A percentile compares a stretch with the other conserved stretches of the same genome.
Conservation (phyloP, 2,888 invertebrate genomes). For the Gymnocheta viridis region DNA sequence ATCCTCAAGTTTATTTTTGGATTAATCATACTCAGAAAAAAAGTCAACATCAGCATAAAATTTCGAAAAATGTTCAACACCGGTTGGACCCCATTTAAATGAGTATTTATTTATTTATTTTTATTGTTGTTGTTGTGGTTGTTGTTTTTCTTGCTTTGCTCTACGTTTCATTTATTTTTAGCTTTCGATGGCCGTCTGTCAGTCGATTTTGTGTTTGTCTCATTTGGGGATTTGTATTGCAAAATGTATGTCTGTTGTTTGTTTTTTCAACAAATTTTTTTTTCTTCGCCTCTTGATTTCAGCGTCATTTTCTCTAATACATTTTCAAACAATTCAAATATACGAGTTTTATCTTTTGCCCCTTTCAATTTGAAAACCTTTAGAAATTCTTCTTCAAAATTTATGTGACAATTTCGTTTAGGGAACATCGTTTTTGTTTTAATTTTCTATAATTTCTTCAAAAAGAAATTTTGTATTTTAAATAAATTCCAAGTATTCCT, state of each 20-base stretch:
- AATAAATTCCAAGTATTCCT: background rate
- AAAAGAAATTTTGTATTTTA: background rate
- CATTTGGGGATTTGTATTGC: slow-evolving; percentile 63
- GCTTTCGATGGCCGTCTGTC: slow-evolving; percentile 51
- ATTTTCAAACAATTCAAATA: slow-evolving; percentile 19
- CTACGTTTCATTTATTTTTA: slow-evolving; percentile 58
- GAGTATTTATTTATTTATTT: background rate
- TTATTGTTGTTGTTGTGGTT: too few relatives aligned
- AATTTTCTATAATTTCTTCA: background rate
- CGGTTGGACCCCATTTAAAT: slow-evolving; percentile 50
- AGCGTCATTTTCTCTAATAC: slow-evolving; percentile 10
- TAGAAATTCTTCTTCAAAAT: slow-evolving; percentile 18
- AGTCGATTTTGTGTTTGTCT: slow-evolving; percentile 59
- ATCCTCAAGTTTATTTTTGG: slow-evolving; percentile 57
- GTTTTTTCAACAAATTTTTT: slow-evolving; percentile 12
- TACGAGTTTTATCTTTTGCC: background rate
- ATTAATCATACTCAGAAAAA: slow-evolving; percentile 25
- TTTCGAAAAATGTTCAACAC: slow-evolving; percentile 35
- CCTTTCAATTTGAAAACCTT: slow-evolving; percentile 24
- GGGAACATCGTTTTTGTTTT: slow-evolving; percentile 21
- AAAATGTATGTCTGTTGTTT: slow-evolving; percentile 58
- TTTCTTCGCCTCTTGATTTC: background rate
- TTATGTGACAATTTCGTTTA: slow-evolving; percentile 50
- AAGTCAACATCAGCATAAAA: background rate
- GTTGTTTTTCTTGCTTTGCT: slow-evolving; percentile 17